phyloP scores from a whole-genome alignment of 2,888 invertebrate species.

The Erebia ligea region DNA sequence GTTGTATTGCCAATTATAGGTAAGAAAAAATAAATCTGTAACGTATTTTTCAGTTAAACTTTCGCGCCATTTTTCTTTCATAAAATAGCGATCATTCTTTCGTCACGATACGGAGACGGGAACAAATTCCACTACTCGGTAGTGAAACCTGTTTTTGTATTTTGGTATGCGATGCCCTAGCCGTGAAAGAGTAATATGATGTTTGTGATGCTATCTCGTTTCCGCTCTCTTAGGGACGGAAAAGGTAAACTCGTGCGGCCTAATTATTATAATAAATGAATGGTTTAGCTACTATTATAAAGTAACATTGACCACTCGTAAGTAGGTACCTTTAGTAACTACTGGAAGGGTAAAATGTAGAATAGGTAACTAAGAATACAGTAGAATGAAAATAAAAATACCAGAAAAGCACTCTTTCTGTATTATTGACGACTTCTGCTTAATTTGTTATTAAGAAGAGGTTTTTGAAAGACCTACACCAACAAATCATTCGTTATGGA shows the following conservation, averaged over 20 bases:
- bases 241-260: constrained; percentile 22
- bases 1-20: background rate
- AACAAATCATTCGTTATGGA: constrained; percentile 57
- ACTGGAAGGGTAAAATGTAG: constrained; percentile 5
- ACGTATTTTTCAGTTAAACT: constrained; percentile 41
- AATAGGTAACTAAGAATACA: background rate
- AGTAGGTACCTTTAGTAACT: background rate
- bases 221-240: constrained; percentile 42
- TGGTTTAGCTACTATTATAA: constrained; percentile 17
- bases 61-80: constrained; percentile 61
- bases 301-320: constrained; percentile 26
- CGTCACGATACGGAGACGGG: constrained; percentile 38
- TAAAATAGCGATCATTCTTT: constrained; percentile 44
- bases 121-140: constrained; percentile 73
- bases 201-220: constrained; percentile 50
- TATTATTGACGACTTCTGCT: background rate
- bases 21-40: too few species aligned
- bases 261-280: constrained; percentile 27
- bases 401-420: background rate
- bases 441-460: background rate
- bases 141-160: constrained; percentile 76
- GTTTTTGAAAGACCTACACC: constrained; percentile 45
- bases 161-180: constrained; percentile 66
- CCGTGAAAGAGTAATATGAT: constrained; percentile 47
- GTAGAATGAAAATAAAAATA: background rate